Conservation (phyloP, 2,888 invertebrate species). For the Ceraclea dissimilis region DNA sequence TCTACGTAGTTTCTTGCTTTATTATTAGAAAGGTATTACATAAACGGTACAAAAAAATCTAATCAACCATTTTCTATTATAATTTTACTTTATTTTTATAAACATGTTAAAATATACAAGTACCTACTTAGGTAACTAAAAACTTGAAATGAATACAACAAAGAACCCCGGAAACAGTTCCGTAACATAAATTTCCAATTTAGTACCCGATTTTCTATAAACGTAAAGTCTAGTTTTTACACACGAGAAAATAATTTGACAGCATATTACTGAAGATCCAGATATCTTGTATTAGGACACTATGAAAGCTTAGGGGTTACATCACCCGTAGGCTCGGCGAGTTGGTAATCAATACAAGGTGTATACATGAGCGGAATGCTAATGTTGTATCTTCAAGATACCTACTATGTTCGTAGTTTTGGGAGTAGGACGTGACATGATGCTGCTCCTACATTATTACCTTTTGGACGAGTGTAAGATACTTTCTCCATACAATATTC, state of each 20-base stretch:
- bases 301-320: conserved; percentile 10
- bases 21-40: too few relatives aligned
- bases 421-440: conserved; percentile 27
- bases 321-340: conserved; percentile 18
- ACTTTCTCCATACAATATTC: conserved; percentile 2
- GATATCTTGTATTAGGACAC: conserved; percentile 8
- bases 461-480: background rate
- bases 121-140: too few relatives aligned
- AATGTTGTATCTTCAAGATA: conserved; percentile 37
- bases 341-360: conserved; percentile 60
- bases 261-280: background rate
- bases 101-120: too few relatives aligned
- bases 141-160: too few relatives aligned
- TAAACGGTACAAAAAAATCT: too few relatives aligned
- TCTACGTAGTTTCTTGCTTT: too few relatives aligned
- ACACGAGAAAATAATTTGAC: conserved; percentile 1
- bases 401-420: background rate
- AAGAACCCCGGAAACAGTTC: too few relatives aligned
- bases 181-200: too few relatives aligned
- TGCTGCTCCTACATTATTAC: background rate
- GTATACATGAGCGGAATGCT: conserved; percentile 54
- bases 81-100: too few relatives aligned
- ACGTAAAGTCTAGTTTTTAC: background rate
- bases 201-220: too few relatives aligned
- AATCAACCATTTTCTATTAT: too few relatives aligned